Base-by-base conservation (phyloP, 2,888 invertebrate genomes). In the Patella depressa region DNA sequence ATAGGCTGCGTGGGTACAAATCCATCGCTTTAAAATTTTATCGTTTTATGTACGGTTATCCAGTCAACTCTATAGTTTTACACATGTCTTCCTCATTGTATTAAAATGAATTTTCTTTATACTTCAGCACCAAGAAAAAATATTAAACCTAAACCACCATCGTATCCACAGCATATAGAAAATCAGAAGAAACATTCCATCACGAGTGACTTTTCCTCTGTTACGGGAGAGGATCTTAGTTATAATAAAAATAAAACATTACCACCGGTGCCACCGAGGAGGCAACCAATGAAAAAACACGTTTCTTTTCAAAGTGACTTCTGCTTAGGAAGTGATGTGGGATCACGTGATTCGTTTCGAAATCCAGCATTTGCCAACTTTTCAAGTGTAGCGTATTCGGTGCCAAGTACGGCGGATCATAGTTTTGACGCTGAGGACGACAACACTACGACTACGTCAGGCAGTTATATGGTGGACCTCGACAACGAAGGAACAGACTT, bases 361-460 rank as follows among this genome's bases (percentile, higher is more conserved):
- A 24, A 71, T 54, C 70, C 55, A 70, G 34, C 75, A 7, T 75
- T 34, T 71, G 29, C 57, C 2, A 71, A 70, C 5, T 24, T 55
- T 12, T 11, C 15, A 54, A 54, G 54, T 70, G 54, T 73, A 12
- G 72, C 75, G 45, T 57, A 78, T 57, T 79, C 69, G 19, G 73
- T 65, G 55, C 71, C 54, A 5, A 53, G 78, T 34, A 75, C 78
- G 24, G 73, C 78, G 17, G 79, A 82, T 54, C 75, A 76, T 29
- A 81, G 80, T 71, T 75, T 80, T 78, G 82, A 83, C 71, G 80
- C 78, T 4, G 74, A 71, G 17, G 81, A 83, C 45, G 81, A 80
- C 71, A 78, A 79, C 80, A 83, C 80, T 57, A 83, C 82, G 14
- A 83, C 82, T 14, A 82, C 82, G 12, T 80, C 80, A n/a, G 82